Evolutionary conservation across 2,113 vertebrate species (phyloP), one percentile per base, ranked within the genome.

Genomic region (Ranitomeya imitator): DNA sequence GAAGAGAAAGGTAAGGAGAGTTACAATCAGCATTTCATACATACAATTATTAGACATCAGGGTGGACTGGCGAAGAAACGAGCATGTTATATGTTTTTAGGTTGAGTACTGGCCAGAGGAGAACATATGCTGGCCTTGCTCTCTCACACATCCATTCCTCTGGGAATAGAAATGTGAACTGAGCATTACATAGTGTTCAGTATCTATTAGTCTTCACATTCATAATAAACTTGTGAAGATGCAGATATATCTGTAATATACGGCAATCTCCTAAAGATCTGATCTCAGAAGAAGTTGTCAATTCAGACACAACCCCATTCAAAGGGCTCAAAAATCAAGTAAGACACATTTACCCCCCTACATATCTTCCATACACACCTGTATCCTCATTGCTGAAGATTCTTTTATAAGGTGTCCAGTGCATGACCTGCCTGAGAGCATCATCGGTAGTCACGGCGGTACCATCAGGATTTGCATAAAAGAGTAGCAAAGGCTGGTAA

Each of bases 401-500:
- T 15, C 92, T 87, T 93, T 95, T 97, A 91, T 93, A 90, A 7
- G 96, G 95, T 82, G 95, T 92, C 90, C 94, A 96, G 83, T 90
- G 93, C 93, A 94, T 93, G 86, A 95, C 95, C 69, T 95, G 96
- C 85, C 90, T 95, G 7, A 94, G 95, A 12, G 95, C 94, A 85
- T 99, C 97, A 79, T 97, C 97, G 37, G 95, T 92, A 55, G 94
- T 93, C 55, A 99, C 95, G 0, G 98, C 96, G 2, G 96, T 96
- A 77, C 98, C 98, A 7, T 97, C 96, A 7, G 98, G 97, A 93
- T 99, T 97, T 59, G 98, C 93, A 79, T 99, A 99, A 91, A 99
- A 99, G 45, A 99, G 92, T 81, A 99, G 94, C 90, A 99, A 94
- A 4, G 98, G 98, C 92, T 99, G 98, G 92, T 98, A 98, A 91